Evolutionary conservation across 2,797 vertebrate genomes (phyloP).

Genomic region (Vultur gryphus): DNA sequence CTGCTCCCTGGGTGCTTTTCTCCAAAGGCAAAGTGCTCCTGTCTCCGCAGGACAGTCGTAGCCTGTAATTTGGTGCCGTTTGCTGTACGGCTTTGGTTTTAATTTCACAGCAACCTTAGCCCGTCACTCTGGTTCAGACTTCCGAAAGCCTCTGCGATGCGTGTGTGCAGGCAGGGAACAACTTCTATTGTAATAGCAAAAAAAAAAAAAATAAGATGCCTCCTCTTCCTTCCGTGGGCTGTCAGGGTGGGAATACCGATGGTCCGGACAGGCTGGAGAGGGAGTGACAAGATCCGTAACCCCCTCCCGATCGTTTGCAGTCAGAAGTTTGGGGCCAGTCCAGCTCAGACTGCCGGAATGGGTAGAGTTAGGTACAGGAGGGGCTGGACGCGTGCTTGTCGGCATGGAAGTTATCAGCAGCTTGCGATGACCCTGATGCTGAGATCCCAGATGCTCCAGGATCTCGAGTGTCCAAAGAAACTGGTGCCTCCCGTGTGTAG

Average conservation of each 20-base stretch:
- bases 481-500: too few species aligned
- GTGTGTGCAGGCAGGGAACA: background rate
- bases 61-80: background rate
- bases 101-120: background rate
- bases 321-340: background rate
- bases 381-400: background rate
- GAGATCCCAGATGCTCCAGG: background rate
- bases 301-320: rapidly evolving
- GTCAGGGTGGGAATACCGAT: background rate
- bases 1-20: background rate
- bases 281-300: background rate
- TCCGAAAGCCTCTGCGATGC: background rate
- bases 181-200: background rate
- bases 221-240: background rate
- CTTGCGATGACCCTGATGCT: rapidly evolving
- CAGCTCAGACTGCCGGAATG: background rate
- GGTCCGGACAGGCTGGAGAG: background rate
- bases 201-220: background rate
- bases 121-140: background rate
- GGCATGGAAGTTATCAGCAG: background rate
- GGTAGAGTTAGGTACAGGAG: background rate
- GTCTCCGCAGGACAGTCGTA: background rate
- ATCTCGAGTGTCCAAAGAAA: background rate
- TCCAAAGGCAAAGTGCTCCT: background rate
- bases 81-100: background rate